These are phyloP conservation scores for Anarsia innoxiella DNA, from an alignment of 2,888 invertebrate genomes.

Conservation along the genomic window DNA sequence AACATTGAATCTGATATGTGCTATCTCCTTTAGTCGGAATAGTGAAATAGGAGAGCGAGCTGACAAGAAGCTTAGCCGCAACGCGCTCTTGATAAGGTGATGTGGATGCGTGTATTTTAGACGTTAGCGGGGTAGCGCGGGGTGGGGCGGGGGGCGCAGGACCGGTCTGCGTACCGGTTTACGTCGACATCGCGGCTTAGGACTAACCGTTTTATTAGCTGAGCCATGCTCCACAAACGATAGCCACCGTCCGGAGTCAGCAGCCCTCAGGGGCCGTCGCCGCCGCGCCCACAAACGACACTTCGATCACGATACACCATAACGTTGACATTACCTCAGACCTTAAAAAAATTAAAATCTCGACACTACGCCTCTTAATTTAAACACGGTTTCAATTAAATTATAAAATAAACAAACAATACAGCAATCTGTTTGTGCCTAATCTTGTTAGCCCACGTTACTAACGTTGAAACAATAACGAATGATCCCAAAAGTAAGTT, in stretches of 20 bases:
- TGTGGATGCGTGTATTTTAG: conserved; percentile 66
- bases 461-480: conserved; percentile 9
- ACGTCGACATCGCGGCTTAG: conserved; percentile 57
- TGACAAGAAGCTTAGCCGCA: conserved; percentile 58
- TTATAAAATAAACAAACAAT: background rate
- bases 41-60: conserved; percentile 61
- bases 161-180: conserved; percentile 72
- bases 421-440: background rate
- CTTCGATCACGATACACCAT: conserved; percentile 20
- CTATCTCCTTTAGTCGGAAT: conserved; percentile 37
- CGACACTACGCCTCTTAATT: too few relatives aligned
- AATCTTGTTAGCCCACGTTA: conserved; percentile 7
- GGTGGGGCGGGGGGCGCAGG: conserved; percentile 31
- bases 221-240: conserved; percentile 67
- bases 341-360: too few relatives aligned
- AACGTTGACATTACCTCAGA: conserved; percentile 15
- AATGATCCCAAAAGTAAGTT: conserved; percentile 10
- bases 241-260: conserved; percentile 45
- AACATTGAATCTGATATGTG: conserved; percentile 49
- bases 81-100: conserved; percentile 60
- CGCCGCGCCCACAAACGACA: conserved; percentile 29
- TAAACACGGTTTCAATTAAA: too few relatives aligned
- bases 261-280: conserved; percentile 39
- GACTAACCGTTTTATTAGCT: conserved; percentile 72
- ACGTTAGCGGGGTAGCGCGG: conserved; percentile 44